phyloP scores from a whole-genome alignment of 2,797 vertebrate species.

The Gobio occitaniae region DNA sequence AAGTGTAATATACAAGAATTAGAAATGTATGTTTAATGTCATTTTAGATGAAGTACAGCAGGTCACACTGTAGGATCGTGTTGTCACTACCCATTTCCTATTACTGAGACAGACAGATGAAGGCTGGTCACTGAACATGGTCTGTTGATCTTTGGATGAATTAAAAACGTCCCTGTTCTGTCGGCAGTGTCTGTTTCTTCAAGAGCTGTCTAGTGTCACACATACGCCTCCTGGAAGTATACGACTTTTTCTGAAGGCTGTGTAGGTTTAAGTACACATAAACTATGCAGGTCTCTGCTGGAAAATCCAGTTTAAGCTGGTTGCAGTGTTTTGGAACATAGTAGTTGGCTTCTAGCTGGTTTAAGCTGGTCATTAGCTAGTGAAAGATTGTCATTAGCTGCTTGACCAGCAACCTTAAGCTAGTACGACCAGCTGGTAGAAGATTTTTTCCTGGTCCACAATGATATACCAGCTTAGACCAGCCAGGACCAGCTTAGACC shows the following conservation, averaged over 20 bases:
- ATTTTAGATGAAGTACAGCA: not conserved
- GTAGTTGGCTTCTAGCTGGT: not conserved
- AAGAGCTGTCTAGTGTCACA: not conserved
- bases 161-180: not conserved
- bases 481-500: not conserved
- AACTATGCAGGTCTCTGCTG: not conserved
- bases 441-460: not conserved
- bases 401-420: not conserved
- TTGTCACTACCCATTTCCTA: not conserved
- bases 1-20: not conserved
- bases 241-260: constrained; percentile 5
- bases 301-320: constrained; percentile 18
- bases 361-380: not conserved
- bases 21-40: not conserved
- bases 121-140: not conserved
- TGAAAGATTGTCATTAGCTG: not conserved
- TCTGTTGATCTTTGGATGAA: constrained; percentile 1
- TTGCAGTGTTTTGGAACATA: not conserved
- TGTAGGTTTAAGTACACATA: constrained; percentile 7
- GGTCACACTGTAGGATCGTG: not conserved
- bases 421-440: not conserved
- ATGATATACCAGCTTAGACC: not conserved
- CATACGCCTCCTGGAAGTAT: not conserved
- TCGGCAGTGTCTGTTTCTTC: constrained; percentile 11
- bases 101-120: not conserved